Base-by-base conservation (phyloP, 2,113 vertebrate species). In the Galeopterus variegatus region DNA sequence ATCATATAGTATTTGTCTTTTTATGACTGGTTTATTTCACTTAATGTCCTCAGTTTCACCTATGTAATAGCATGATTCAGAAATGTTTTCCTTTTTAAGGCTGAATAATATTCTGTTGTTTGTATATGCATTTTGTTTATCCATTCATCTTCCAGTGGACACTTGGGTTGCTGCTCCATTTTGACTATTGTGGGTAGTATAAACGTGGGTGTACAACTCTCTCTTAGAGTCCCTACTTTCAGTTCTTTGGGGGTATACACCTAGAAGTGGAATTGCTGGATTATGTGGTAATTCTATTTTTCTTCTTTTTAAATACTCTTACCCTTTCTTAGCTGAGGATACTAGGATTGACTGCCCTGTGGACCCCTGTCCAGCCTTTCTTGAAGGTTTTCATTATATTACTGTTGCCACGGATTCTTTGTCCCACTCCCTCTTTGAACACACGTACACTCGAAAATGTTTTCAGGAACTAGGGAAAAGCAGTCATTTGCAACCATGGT, bases 351-450 rank as follows among this genome's bases (percentile, higher is more conserved):
- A n/a, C 87, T 52, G n/a, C 19, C 45, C 45, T 84, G 70, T 33
- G 31, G 36, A 82, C 28, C 10, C 21, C 33, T 60, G 24, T 41
- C 18, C 6, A 69, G 21, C 52, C n/a, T 96, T 97, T 72, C 94
- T 97, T 93, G 8, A 60, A 97, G 93, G 94, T 97, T 98, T 98
- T 97, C 97, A 97, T 97, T 95, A 79, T 87, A 65, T 94, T 88
- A 36, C 83, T 95, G 95, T 94, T 92, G 73, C 96, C 96, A 69
- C 80, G 2, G 10, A 33, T 56, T 48, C 54, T 82, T 94, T 97
- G 95, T 94, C 64, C 97, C 93, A 87, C 93, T 97, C 97, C 94
- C 62, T 96, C 94, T 96, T 95, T 97, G 96, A 97, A 96, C 90
- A 58, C 0, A 67, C 70, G 97, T 98, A 95, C 96, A 97, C 88